Base-by-base conservation (phyloP, 2,888 invertebrate genomes). In the Trichogramma evanescens region DNA sequence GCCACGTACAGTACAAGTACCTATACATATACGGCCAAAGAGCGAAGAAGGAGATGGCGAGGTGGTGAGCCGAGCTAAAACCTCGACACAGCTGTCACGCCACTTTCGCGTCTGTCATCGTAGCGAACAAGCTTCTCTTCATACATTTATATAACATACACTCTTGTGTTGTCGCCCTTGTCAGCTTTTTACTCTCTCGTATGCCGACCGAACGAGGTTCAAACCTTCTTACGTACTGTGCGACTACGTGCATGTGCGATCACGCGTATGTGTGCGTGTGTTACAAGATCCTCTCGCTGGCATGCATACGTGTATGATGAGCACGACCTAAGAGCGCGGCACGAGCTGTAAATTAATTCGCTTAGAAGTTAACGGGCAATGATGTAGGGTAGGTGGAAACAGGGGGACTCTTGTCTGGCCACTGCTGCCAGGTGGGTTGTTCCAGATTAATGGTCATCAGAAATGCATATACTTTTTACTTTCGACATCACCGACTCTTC, bases 71-170 rank as follows among this genome's bases (percentile, higher is more conserved):
- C 26, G 26, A 39, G 9, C 46, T 58, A 41, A 39, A 52, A 39
- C 48, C 26, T 63, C 59, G 63, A 57, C 56, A 62, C 69, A 70
- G 71, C 70, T 66, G 73, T 73, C 73, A 71, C 72, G 69, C 72
- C 71, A 73, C 71, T 73, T 72, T 67, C 63, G 49, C 54, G 46
- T 52, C 53, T 61, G 63, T 63, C 63, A 65, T 58, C 64, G 59
- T 2, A 26, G 26, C 26, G 26, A 26, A 26, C 26, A 26, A 26
- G 26, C 26, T 26, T 26, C 26, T 26, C 26, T 26, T 26, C 26
- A 26, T 26, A 26, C 26, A 26, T 26, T 26, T 26, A 26, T 26
- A 26, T 26, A 26, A 26, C 26, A 26, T 26, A 26, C 26, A 26
- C 26, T 26, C 26, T 26, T 26, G 26, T 26, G 26, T 62, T 59